Evolutionary conservation across 2,888 invertebrate genomes (phyloP).

Genomic region (Rotaria sp.): DNA sequence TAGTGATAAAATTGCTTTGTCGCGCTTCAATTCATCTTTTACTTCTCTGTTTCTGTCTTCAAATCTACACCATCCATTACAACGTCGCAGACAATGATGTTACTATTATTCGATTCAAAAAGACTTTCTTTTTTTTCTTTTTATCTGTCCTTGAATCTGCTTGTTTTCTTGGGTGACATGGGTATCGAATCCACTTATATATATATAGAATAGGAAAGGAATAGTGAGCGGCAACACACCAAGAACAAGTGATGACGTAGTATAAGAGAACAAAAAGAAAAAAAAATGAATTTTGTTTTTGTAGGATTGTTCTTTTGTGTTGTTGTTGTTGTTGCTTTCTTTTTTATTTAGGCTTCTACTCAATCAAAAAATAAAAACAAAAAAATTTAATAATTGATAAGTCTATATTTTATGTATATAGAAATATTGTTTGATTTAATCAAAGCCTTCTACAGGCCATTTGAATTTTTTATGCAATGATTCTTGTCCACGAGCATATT

Average conservation of each 20-base stretch:
- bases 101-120: not conserved
- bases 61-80: not conserved
- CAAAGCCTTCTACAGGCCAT: constrained; percentile 37
- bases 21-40: not conserved
- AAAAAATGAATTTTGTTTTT: not conserved
- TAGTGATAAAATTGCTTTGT: not conserved
- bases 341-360: not conserved
- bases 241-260: not conserved
- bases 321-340: too few species aligned
- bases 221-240: not conserved
- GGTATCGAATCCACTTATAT: not conserved
- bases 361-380: not conserved
- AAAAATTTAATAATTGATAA: not conserved
- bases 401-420: not conserved
- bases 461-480: constrained; percentile 33
- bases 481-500: constrained; percentile 28
- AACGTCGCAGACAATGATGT: not conserved
- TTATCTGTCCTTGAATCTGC: not conserved
- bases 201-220: not conserved
- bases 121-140: not conserved
- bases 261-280: not conserved
- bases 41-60: not conserved
- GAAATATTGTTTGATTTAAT: not conserved
- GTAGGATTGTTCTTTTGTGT: not conserved
- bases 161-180: not conserved